Percentiles rank a stretch among this genome's conserved stretches.
These are phyloP conservation scores for Folsomia manolachei DNA, from an alignment of 2,888 invertebrate species.

Conservation along the genomic window DNA sequence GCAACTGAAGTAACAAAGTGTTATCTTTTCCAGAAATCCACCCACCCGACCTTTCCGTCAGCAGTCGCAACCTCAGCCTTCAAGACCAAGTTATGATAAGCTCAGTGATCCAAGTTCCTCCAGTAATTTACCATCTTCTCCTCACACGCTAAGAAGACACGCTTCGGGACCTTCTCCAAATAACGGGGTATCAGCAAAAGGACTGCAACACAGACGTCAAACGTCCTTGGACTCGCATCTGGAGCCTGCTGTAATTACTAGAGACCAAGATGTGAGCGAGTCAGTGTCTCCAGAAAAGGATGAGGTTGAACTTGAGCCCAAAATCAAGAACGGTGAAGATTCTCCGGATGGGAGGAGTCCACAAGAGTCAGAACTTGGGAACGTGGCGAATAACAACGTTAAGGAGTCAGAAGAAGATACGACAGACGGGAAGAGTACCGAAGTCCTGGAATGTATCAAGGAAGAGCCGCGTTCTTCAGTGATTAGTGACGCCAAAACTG, in stretches of 20 bases:
- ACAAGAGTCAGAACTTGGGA: neutral
- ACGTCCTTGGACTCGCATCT: neutral
- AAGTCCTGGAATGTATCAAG: constrained; percentile 45
- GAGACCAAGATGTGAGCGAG: too few relatives aligned
- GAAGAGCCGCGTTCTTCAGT: constrained; percentile 35
- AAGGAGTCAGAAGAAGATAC: neutral
- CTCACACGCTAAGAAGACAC: too few relatives aligned
- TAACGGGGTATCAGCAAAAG: neutral
- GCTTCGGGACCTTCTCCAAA: neutral
- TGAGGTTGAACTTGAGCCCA: too few relatives aligned
- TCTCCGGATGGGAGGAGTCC: neutral
- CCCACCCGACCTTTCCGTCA: too few relatives aligned
- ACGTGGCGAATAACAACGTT: constrained; percentile 18
- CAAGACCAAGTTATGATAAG: neutral
- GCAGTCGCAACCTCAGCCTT: too few relatives aligned
- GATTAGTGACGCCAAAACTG: neutral
- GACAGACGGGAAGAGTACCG: constrained; percentile 38
- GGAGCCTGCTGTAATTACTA: too few relatives aligned
- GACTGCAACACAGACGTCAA: neutral
- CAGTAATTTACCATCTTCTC: neutral
- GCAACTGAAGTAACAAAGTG: too few relatives aligned
- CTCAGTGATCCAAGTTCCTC: neutral
- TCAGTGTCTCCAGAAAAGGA: too few relatives aligned
- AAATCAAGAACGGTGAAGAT: neutral
- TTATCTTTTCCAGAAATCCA: too few relatives aligned